phyloP scores from a whole-genome alignment of 2,113 vertebrate species.

The Myocastor coypus region DNA sequence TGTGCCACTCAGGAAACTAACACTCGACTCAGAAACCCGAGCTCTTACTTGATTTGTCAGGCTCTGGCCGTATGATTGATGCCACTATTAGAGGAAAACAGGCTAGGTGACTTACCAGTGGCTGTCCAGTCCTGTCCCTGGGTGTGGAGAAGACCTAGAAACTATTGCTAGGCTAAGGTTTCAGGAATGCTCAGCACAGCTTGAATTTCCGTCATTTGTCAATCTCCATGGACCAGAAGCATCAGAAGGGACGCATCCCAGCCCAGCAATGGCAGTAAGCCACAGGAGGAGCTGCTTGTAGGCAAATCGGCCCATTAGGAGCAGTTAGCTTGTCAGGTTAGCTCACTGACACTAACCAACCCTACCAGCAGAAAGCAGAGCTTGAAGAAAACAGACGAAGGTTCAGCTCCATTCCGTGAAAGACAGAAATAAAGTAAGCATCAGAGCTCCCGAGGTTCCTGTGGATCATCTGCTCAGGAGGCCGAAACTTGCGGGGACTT shows the following conservation, averaged over 20 bases:
- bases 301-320: neutral
- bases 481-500: neutral
- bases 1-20: too few relatives aligned
- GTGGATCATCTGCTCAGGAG: neutral
- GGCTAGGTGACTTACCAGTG: neutral
- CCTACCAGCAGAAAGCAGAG: slow-evolving; percentile 36
- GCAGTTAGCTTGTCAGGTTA: slow-evolving; percentile 24
- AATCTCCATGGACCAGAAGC: slow-evolving; percentile 2
- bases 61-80: neutral
- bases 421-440: neutral
- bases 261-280: neutral
- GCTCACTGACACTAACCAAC: slow-evolving; percentile 7
- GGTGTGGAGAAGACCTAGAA: neutral
- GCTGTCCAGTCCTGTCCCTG: neutral
- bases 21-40: neutral
- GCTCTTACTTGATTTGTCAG: neutral
- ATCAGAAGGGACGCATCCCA: slow-evolving; percentile 7
- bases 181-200: neutral
- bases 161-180: neutral
- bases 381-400: neutral
- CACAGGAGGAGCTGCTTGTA: slow-evolving; percentile 19
- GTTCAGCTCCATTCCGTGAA: neutral
- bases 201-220: slow-evolving; percentile 63
- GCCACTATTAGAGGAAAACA: neutral
- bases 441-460: neutral